Evolutionary conservation across 2,888 invertebrate species (phyloP).

Genomic region (Uropetala carovei): DNA sequence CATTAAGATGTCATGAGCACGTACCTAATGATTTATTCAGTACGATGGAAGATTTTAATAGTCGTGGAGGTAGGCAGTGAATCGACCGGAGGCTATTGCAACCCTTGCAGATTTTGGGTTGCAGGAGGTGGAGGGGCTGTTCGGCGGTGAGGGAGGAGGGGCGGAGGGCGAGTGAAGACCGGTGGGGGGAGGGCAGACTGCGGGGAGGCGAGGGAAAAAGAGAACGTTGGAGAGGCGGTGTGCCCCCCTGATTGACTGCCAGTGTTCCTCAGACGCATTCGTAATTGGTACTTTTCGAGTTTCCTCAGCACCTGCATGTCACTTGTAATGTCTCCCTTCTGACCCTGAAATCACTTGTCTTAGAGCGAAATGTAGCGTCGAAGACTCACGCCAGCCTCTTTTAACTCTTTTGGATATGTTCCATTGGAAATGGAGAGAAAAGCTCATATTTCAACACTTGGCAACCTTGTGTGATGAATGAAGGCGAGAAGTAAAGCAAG

Average conservation of each 20-base stretch:
- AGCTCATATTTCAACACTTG: constrained; percentile 54
- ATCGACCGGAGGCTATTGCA: background rate
- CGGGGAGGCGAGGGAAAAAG: background rate
- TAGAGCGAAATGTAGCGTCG: constrained; percentile 40
- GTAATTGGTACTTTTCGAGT: constrained; percentile 40
- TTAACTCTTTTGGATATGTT: constrained; percentile 42
- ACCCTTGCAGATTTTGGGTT: background rate
- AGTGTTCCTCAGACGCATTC: constrained; percentile 43
- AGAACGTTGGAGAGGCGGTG: background rate
- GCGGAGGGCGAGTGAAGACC: background rate
- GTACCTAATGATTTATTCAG: constrained; percentile 53
- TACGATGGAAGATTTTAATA: constrained; percentile 13
- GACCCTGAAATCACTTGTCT: constrained; percentile 44
- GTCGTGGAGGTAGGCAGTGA: background rate
- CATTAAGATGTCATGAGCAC: constrained; percentile 44
- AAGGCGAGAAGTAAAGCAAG: constrained; percentile 40
- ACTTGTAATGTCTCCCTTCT: constrained; percentile 20
- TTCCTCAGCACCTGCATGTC: constrained; percentile 35
- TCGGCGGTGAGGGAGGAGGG: background rate
- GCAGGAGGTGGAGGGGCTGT: background rate
- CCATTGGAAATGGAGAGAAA: constrained; percentile 56
- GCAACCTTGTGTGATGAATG: constrained; percentile 49
- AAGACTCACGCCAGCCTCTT: constrained; percentile 30
- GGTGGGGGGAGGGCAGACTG: background rate
- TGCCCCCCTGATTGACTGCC: constrained; percentile 20